A percentile compares a stretch with the other conserved stretches of the same genome.
These are phyloP conservation scores for Notospermus geniculatus DNA, from an alignment of 1,140 invertebrate genomes.

Conservation along the genomic window DNA sequence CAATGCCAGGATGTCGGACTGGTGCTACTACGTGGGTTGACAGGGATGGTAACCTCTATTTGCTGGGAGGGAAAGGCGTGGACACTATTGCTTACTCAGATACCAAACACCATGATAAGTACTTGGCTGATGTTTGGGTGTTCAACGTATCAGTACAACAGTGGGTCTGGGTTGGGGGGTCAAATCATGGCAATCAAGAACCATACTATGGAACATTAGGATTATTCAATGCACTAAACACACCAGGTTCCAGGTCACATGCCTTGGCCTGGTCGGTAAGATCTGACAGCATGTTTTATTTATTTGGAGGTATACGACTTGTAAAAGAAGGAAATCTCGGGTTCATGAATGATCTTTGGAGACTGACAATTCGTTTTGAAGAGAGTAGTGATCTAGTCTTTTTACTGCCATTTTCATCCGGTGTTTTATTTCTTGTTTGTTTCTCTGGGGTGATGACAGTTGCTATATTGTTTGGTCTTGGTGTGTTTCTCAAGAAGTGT, in stretches of 20 bases:
- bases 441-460: constrained; percentile 1
- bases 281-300: constrained; percentile 1
- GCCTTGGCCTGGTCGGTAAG: neutral
- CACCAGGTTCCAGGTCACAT: neutral
- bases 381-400: neutral
- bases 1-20: neutral
- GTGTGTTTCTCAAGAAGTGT: constrained; percentile 8
- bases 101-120: constrained; percentile 2
- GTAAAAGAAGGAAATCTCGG: neutral
- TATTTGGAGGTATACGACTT: neutral
- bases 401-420: constrained; percentile 3
- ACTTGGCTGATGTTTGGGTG: neutral
- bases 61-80: neutral
- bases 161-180: constrained; percentile 4
- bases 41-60: neutral
- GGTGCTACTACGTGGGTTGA: neutral
- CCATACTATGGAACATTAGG: neutral
- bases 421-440: constrained; percentile 6
- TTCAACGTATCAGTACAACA: neutral
- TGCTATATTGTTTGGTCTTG: constrained; percentile 2
- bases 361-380: neutral
- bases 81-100: neutral
- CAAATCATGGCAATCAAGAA: neutral
- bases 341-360: neutral
- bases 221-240: neutral